Evolutionary conservation across 2,113 vertebrate species (phyloP).

Genomic region (Craseonycteris thonglongyai): DNA sequence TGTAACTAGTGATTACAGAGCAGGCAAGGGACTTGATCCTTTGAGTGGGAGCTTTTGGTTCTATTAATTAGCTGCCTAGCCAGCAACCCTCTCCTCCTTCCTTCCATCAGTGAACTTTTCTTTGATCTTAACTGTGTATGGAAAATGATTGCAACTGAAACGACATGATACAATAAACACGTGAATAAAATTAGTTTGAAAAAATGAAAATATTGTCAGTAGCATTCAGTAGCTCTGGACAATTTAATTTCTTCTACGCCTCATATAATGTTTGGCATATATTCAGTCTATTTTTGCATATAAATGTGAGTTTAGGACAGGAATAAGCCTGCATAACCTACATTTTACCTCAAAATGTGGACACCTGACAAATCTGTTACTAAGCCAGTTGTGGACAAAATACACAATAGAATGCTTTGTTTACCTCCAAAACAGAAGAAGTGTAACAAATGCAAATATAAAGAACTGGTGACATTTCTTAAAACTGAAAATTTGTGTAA

Average conservation of each 20-base stretch:
- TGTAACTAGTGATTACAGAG: neutral
- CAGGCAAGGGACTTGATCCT: neutral
- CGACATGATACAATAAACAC: constrained; percentile 40
- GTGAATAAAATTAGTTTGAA: constrained; percentile 40
- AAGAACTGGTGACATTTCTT: neutral
- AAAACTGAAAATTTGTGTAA: neutral
- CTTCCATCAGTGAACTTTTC: neutral
- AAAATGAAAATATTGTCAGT: constrained; percentile 3
- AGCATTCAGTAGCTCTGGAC: constrained; percentile 6
- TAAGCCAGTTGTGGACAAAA: neutral
- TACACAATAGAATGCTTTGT: constrained; percentile 9
- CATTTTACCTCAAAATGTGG: constrained; percentile 2
- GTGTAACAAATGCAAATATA: neutral
- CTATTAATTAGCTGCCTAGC: constrained; percentile 29
- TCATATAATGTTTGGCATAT: constrained; percentile 23
- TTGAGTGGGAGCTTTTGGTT: constrained; percentile 16
- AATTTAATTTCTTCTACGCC: constrained; percentile 13
- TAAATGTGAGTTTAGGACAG: neutral
- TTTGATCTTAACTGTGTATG: constrained; percentile 51
- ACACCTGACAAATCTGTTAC: neutral
- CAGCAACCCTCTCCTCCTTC: neutral
- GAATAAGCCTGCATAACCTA: neutral
- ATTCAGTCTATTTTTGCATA: neutral
- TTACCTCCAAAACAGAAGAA: neutral
- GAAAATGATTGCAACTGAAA: constrained; percentile 31